Evolutionary conservation across 2,797 vertebrate species (phyloP).

Genomic region (Mus caroli): DNA sequence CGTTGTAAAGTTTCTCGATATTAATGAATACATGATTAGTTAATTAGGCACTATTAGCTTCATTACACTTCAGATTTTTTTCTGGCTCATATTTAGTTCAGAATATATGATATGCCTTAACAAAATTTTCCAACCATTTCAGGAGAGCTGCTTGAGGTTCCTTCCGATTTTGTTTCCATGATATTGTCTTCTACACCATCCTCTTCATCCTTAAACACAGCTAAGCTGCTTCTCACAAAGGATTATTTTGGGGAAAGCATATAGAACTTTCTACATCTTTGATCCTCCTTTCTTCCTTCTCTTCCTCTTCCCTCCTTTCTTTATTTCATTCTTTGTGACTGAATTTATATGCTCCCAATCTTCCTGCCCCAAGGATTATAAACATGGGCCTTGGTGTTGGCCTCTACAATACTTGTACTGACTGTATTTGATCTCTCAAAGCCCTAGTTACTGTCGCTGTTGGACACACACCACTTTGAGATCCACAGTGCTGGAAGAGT

Average conservation of each 20-base stretch:
- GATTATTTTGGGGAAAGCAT: not conserved
- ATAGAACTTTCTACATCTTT: not conserved
- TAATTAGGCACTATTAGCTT: slow-evolving; percentile 72
- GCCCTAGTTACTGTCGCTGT: not conserved
- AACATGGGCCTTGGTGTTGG: not conserved
- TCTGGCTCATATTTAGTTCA: slow-evolving; percentile 52
- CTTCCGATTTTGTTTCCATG: not conserved
- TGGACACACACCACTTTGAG: not conserved
- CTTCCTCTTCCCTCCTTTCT: not conserved
- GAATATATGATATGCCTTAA: slow-evolving; percentile 23
- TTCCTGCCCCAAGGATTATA: not conserved
- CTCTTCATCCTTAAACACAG: not conserved
- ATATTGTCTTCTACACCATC: not conserved
- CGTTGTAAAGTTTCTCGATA: slow-evolving; percentile 73
- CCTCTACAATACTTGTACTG: not conserved
- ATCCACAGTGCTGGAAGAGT: not conserved
- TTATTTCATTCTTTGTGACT: not conserved
- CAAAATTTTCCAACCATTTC: slow-evolving; percentile 6
- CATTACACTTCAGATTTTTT: slow-evolving; percentile 52
- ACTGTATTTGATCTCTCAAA: slow-evolving; percentile 54
- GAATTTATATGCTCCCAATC: not conserved
- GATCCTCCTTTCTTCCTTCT: not conserved
- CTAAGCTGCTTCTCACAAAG: not conserved
- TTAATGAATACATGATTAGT: slow-evolving; percentile 74
- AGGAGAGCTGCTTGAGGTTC: not conserved